Evolutionary conservation across 2,888 invertebrate genomes (phyloP).

Genomic region (Portevinia maculata): DNA sequence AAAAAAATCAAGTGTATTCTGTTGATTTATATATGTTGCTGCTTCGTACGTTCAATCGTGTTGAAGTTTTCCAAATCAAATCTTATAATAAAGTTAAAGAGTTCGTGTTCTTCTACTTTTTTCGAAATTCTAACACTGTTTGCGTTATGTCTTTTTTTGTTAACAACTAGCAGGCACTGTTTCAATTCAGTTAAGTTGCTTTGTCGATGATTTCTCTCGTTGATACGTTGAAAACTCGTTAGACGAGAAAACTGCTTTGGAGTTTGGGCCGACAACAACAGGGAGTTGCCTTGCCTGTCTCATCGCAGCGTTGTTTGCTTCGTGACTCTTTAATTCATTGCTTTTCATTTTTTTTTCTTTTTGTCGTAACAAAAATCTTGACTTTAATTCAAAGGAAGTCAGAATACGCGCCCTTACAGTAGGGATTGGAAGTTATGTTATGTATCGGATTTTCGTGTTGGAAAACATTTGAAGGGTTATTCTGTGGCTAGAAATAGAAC

Average conservation of each 20-base stretch:
- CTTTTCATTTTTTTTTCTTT: slow-evolving; percentile 9
- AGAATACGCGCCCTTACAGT: slow-evolving; percentile 17
- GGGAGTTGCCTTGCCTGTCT: slow-evolving; percentile 30
- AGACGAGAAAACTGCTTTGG: slow-evolving; percentile 58
- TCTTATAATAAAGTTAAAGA: slow-evolving; percentile 26
- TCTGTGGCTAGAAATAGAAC: too few species aligned
- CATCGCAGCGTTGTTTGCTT: slow-evolving; percentile 31
- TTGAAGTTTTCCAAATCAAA: slow-evolving; percentile 38
- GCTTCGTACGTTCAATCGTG: slow-evolving; percentile 21
- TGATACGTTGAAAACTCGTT: slow-evolving; percentile 49
- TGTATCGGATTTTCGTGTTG: background rate
- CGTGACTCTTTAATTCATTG: slow-evolving; percentile 39
- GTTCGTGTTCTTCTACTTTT: background rate
- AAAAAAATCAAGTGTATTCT: slow-evolving; percentile 67
- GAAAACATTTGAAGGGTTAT: too few species aligned
- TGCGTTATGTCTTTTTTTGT: slow-evolving; percentile 25
- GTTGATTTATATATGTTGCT: slow-evolving; percentile 11
- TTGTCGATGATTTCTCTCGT: slow-evolving; percentile 38
- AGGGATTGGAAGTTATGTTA: background rate
- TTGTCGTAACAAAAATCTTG: background rate
- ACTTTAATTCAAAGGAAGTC: slow-evolving; percentile 20
- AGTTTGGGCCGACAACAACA: slow-evolving; percentile 29
- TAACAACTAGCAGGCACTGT: slow-evolving; percentile 33
- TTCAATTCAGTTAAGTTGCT: slow-evolving; percentile 27
- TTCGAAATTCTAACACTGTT: slow-evolving; percentile 8